Percentiles rank a stretch among this genome's conserved stretches.
Conservation (phyloP, 1,140 invertebrate genomes). For the Scaptodrosophila lebanonensis region DNA sequence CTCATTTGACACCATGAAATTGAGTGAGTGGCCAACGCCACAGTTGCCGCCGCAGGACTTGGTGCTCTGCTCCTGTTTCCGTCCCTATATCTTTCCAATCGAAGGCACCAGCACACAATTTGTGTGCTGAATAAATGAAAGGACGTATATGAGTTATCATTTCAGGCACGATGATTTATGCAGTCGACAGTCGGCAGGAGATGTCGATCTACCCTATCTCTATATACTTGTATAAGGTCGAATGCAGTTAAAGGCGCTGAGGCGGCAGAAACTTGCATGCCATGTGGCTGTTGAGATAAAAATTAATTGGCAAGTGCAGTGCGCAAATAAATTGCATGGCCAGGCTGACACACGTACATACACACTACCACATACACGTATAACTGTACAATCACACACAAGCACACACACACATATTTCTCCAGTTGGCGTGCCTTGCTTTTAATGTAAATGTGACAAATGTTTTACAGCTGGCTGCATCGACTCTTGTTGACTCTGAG, state of each 20-base stretch:
- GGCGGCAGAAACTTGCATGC: slow-evolving; percentile 37
- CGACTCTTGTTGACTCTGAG: slow-evolving; percentile 31
- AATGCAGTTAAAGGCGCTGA: too few species aligned
- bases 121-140: slow-evolving; percentile 31
- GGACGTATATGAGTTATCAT: slow-evolving; percentile 62
- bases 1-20: slow-evolving; percentile 65
- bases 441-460: slow-evolving; percentile 75
- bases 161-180: slow-evolving; percentile 65
- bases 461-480: slow-evolving; percentile 68
- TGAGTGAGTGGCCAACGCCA: slow-evolving; percentile 68
- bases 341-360: neutral
- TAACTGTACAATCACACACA: neutral
- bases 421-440: slow-evolving; percentile 39
- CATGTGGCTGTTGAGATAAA: slow-evolving; percentile 67
- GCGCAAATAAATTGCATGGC: slow-evolving; percentile 65
- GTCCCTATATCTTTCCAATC: slow-evolving; percentile 19
- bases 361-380: neutral
- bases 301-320: slow-evolving; percentile 74
- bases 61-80: neutral
- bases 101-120: slow-evolving; percentile 25
- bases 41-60: slow-evolving; percentile 20
- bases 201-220: too few species aligned
- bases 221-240: too few species aligned
- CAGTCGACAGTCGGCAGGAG: slow-evolving; percentile 31
- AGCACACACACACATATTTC: slow-evolving; percentile 26